A percentile compares a stretch with the other conserved stretches of the same genome.
phyloP scores from a whole-genome alignment of 2,888 invertebrate genomes.

The Halocaridina rubra region DNA sequence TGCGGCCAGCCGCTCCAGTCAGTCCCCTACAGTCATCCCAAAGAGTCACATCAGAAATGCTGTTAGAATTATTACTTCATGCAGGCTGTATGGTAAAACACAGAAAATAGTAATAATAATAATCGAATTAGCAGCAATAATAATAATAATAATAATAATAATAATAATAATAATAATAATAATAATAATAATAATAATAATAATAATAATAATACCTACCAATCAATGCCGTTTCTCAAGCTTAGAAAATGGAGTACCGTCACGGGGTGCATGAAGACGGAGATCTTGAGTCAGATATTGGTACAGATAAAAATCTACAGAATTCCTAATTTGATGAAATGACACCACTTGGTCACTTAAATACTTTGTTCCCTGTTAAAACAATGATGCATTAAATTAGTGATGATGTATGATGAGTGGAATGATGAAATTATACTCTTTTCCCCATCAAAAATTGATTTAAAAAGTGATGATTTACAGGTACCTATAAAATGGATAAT shows the following conservation, averaged over 20 bases:
- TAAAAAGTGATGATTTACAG: neutral
- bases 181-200: neutral
- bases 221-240: no score
- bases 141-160: neutral
- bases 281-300: constrained; percentile 15
- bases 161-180: neutral
- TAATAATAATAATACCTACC: neutral
- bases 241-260: neutral
- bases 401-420: no score
- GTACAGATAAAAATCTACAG: constrained; percentile 2
- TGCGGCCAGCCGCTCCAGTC: no score
- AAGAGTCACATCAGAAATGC: no score
- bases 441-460: neutral
- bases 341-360: constrained; percentile 11
- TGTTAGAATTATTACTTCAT: no score
- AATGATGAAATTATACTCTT: no score
- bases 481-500: no score
- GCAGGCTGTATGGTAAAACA: no score
- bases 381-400: no score
- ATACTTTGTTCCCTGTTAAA: constrained; percentile 1
- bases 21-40: no score
- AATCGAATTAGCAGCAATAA: neutral
- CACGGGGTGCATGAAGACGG: neutral
- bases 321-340: constrained; percentile 22
- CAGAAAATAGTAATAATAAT: neutral